Evolutionary conservation across 1,140 invertebrate genomes (phyloP).

Genomic region (Pentalonia nigronervosa): DNA sequence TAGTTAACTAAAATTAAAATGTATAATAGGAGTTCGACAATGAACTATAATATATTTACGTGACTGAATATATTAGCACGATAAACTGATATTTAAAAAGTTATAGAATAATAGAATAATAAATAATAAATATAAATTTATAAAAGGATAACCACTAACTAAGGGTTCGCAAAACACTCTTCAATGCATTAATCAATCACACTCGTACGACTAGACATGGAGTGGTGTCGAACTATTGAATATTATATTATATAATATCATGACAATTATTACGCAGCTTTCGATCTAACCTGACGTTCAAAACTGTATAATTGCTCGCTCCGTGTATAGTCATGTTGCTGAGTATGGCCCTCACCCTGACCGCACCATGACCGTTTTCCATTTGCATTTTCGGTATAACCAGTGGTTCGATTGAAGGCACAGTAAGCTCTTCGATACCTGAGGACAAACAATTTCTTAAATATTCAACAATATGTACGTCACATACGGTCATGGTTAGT

Average conservation of each 20-base stretch:
- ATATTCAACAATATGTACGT: background rate
- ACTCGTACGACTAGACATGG: background rate
- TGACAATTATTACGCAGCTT: background rate
- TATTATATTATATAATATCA: background rate
- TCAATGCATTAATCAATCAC: background rate
- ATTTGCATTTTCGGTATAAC: conserved; percentile 74
- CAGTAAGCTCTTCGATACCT: conserved; percentile 74
- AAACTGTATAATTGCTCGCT: conserved; percentile 75
- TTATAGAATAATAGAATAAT: background rate
- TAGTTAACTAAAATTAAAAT: background rate
- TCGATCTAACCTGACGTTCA: conserved; percentile 64
- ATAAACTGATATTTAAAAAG: background rate
- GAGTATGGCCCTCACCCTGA: conserved; percentile 74
- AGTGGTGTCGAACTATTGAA: background rate
- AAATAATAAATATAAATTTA: background rate
- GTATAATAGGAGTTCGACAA: background rate
- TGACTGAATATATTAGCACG: background rate
- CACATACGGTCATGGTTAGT: background rate
- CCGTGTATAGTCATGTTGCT: conserved; percentile 76
- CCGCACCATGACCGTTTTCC: conserved; percentile 77
- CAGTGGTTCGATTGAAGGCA: conserved; percentile 77
- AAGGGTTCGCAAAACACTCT: background rate
- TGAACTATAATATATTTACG: background rate
- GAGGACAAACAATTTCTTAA: background rate
- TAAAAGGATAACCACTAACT: background rate